Conservation (phyloP, 2,888 invertebrate species). For the Erpobdella octoculata region DNA sequence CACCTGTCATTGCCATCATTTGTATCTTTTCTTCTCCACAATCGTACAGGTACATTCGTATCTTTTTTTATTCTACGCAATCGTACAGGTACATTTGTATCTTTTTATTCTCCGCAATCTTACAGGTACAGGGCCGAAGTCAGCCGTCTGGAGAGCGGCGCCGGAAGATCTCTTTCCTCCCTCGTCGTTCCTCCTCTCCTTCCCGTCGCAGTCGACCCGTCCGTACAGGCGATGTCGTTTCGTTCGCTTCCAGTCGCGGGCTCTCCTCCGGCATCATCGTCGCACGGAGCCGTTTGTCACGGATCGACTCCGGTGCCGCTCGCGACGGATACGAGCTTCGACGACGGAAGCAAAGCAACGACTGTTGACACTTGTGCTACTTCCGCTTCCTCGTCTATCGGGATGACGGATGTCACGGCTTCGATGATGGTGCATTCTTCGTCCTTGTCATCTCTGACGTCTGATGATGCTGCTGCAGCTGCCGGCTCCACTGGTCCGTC, state of each 20-base stretch:
- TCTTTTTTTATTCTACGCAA: too few relatives aligned
- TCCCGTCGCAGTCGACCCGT: not conserved
- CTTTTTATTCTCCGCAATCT: too few relatives aligned
- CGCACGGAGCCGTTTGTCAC: not conserved
- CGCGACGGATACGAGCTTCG: not conserved
- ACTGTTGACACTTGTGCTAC: too few relatives aligned
- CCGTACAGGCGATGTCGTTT: not conserved
- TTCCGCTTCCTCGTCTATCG: too few relatives aligned
- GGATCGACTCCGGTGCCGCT: too few relatives aligned
- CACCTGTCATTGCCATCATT: too few relatives aligned
- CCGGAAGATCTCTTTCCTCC: not conserved
- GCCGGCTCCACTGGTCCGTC: not conserved
- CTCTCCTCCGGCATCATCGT: not conserved
- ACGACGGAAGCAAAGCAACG: too few relatives aligned
- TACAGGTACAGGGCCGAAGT: constrained; percentile 20
- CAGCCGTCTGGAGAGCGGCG: constrained; percentile 15
- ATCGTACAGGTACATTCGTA: not conserved
- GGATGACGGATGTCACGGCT: too few relatives aligned
- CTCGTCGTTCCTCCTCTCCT: constrained; percentile 13
- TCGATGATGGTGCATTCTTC: not conserved
- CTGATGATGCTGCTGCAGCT: not conserved
- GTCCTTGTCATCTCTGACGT: too few relatives aligned
- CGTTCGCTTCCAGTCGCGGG: not conserved
- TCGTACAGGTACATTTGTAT: too few relatives aligned
- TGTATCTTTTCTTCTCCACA: not conserved